Base-by-base conservation (phyloP, 2,113 vertebrate genomes). In the Nycticebus coucang region DNA sequence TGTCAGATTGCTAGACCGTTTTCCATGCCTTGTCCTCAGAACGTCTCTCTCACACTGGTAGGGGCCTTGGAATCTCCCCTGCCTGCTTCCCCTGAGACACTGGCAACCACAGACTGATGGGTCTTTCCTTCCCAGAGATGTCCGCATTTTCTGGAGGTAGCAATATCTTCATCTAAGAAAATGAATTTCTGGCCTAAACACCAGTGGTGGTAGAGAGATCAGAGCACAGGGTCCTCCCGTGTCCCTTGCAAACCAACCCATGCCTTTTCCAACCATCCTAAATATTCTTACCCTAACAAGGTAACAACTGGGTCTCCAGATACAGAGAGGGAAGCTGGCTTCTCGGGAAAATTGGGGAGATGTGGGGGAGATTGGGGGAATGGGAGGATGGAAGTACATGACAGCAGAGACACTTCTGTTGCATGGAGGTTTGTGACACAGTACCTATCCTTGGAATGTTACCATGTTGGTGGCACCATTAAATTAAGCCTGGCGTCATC, bases 371-470 rank as follows among this genome's bases (percentile, higher is more conserved):
- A 1, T 60, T n/a, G n/a, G n/a, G n/a, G n/a, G 72, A 41, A 5
- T 28, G 7, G 45, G 17, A 19, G 62, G 33, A 35, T 5, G 0
- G 0, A 64, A 72, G 41, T 19, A 9, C 59, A 3, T 11, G 45
- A 41, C 1, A 4, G 41, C 45, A 68, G 50, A 45, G 35, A 35
- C 0, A 7, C 7, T 45, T 4, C 14, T 68, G 50, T 50, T 35
- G 35, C 15, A 6, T 0, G 0, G 37, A 60, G n/a, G 6, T 50
- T 15, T 50, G 30, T 7, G 53, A 45, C 15, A 12, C 0, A 0
- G 30, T 3, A 13, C 15, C 45, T 9, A 24, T 33, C 60, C 28
- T 50, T 15, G n/a, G 15, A 33, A 69, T n/a, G 14, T 45, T 14
- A 13, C 72, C 12, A 0, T 41, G n/a, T 7, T 22, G 35, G 7